A percentile compares a stretch with the other conserved stretches of the same genome.
Conservation (phyloP, 1,140 invertebrate genomes). For the Monomorium pharaonis region DNA sequence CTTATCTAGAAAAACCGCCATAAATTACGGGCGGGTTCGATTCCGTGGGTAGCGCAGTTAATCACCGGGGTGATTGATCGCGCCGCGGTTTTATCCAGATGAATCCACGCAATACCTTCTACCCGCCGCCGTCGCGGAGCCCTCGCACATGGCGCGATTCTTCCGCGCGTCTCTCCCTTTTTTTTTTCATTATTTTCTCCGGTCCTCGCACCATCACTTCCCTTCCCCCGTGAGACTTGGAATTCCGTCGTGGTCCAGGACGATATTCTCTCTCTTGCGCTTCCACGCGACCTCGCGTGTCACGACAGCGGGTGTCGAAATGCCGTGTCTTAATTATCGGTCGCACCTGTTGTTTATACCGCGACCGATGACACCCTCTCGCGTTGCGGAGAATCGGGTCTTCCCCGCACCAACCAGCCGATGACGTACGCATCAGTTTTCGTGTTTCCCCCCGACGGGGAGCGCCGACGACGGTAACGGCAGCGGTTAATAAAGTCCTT, state of each 20-base stretch:
- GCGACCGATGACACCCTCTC: background rate
- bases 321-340: slow-evolving; percentile 78
- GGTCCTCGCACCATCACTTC: background rate
- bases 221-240: background rate
- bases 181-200: slow-evolving; percentile 26
- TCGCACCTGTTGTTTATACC: slow-evolving; percentile 74
- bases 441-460: background rate
- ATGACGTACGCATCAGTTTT: slow-evolving; percentile 43
- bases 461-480: background rate
- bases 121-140: slow-evolving; percentile 48
- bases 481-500: slow-evolving; percentile 32
- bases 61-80: slow-evolving; percentile 75
- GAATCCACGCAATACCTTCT: slow-evolving; percentile 72
- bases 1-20: slow-evolving; percentile 59
- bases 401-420: background rate
- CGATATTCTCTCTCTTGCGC: slow-evolving; percentile 59
- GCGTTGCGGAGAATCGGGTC: background rate
- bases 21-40: slow-evolving; percentile 69
- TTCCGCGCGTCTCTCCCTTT: slow-evolving; percentile 16
- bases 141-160: slow-evolving; percentile 63
- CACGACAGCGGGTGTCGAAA: slow-evolving; percentile 78
- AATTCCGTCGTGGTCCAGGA: slow-evolving; percentile 40
- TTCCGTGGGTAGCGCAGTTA: slow-evolving; percentile 69
- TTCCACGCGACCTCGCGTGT: slow-evolving; percentile 73
- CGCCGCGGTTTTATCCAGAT: slow-evolving; percentile 72